Base-by-base conservation (phyloP, 2,888 invertebrate species). In the Nymphalis polychloros region DNA sequence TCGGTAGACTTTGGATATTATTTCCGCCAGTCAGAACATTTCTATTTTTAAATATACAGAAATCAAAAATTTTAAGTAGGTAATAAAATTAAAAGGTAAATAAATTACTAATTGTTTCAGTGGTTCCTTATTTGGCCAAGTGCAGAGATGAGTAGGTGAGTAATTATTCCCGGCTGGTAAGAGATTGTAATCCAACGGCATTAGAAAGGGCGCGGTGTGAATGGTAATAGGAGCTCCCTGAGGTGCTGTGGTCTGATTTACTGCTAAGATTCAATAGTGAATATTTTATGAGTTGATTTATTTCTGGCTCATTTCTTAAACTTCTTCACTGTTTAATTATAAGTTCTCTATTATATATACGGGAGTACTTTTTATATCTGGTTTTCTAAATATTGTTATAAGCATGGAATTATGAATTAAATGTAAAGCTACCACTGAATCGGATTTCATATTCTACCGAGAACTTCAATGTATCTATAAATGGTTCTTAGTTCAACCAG, bases 181-280 rank as follows among this genome's bases (percentile, higher is more conserved):
- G 85, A 87, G 89, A 86, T 84, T 85, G 88, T 91, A 92, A 92
- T 92, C 92, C 91, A 72, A 77, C 70, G 83, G 91, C 91, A 92
- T 93, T 92, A 90, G 87, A 85, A 88, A 87, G 91, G 91, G 89
- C 89, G 89, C 89, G 89, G 86, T 87, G 89, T 87, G 90, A 89
- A 91, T 90, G 88, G 90, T 91, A 92, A 90, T 91, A 89, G 87
- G 83, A 87, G 86, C 85, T 86, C 84, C 83, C 85, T 74, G 86
- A 87, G 88, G 86, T 87, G 84, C 88, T 88, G 90, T 84, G 91
- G 88, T 89, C 87, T 90, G 90, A 92, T 91, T 92, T 92, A 91
- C 89, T 85, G 88, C 89, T 86, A 87, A 88, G 87, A 89, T 90
- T 91, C 90, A 90, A 92, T 91, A 90, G 84, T 90, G 92, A 92